Evolutionary conservation across 2,888 invertebrate species (phyloP), one percentile per base, ranked within the genome.

Genomic region (Drosophila acutilabella): DNA sequence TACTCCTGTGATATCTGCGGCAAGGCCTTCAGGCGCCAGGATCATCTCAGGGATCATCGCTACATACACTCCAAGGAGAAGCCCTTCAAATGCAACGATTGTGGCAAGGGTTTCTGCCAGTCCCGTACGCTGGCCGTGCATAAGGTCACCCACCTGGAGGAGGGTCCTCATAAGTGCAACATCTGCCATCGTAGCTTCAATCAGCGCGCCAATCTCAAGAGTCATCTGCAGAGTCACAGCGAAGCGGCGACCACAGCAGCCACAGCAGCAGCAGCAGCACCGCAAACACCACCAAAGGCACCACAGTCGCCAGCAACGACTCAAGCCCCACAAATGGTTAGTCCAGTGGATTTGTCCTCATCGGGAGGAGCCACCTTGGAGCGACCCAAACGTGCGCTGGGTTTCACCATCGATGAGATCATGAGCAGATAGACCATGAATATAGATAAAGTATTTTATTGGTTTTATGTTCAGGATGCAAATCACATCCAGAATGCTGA

Each of bases 51-150:
- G 93, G 97, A 97, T 91, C 97, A 97, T 93, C 96, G 97, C 91
- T 99, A 98, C 93, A 99, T 99, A 78, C 99, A 99, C 93, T 98
- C 98, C 78, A 99, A 99, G 91, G 98, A 99, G 93, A 99, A 99
- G 92, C 99, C 99, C 0, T 99, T 99, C 93, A 99, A 98, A 91
- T 99, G 99, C 92, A 95, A 94, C 4, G 97, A 98, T 87, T 99
- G 99, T 92, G 98, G 98, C 47, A 99, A 99, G 93, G 99, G 99
- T 5, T 99, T 99, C 93, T 99, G 99, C 92, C 99, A 99, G 91
- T 97, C 98, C 20, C 94, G 99, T 54, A 99, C 99, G 0, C 93
- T 99, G 79, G 98, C 98, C 1, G 98, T 98, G 1, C 99, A 99
- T 93, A 97, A 97, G 92, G 97, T 98, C 76, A 95, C 98, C 33